Evolutionary conservation across 2,113 vertebrate genomes (phyloP).

Genomic region (Epinephelus cyanopodus): DNA sequence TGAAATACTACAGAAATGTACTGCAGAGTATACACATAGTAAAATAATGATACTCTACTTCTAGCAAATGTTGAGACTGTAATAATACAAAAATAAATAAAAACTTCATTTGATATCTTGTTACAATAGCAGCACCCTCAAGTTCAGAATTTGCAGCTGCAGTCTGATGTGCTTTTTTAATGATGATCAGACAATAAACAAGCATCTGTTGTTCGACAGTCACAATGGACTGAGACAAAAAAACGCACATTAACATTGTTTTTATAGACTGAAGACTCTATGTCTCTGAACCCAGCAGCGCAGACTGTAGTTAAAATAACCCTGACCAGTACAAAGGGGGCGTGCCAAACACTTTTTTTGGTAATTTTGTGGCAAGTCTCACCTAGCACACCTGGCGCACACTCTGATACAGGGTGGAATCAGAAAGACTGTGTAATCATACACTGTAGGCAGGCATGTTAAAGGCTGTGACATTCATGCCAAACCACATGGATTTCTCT

Average conservation of each 20-base stretch:
- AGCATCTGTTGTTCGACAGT: constrained; percentile 1
- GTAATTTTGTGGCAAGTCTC: too few relatives aligned
- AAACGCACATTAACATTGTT: neutral
- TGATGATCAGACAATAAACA: neutral
- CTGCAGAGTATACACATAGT: neutral
- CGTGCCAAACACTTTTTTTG: too few relatives aligned
- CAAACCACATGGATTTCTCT: neutral
- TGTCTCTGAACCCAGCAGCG: too few relatives aligned
- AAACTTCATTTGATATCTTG: neutral
- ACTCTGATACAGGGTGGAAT: neutral
- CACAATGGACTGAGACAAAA: neutral
- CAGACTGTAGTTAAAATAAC: neutral
- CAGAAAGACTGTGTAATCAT: neutral
- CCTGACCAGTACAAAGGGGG: neutral
- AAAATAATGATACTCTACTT: neutral
- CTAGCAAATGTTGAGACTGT: neutral
- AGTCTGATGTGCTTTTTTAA: neutral
- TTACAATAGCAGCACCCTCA: neutral
- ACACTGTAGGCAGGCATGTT: neutral
- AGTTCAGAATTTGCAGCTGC: neutral
- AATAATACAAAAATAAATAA: neutral
- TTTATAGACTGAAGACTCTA: neutral
- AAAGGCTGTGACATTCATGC: neutral
- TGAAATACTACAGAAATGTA: neutral
- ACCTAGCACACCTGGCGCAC: too few relatives aligned